A percentile compares a stretch with the other conserved stretches of the same genome.
Evolutionary conservation across 2,888 invertebrate species (phyloP).

Genomic region (Apamea monoglypha): DNA sequence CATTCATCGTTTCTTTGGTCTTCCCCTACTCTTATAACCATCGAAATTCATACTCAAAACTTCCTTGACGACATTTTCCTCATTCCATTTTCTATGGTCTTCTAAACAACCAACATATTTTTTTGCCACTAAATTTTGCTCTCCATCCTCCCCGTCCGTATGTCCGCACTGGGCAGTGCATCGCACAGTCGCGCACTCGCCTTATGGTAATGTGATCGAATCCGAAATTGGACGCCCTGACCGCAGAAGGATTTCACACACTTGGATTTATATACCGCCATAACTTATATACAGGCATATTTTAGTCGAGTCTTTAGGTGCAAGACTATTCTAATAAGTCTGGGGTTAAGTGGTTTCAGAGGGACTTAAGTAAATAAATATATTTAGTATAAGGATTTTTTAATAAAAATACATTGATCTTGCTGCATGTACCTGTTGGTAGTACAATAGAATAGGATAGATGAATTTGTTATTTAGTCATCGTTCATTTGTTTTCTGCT

Average conservation of each 20-base stretch:
- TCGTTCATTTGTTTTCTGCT: background rate
- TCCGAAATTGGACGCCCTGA: slow-evolving; percentile 86
- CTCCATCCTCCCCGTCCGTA: slow-evolving; percentile 14
- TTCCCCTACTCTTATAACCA: too few species aligned
- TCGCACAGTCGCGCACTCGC: slow-evolving; percentile 78
- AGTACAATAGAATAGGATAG: background rate
- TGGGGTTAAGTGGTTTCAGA: slow-evolving; percentile 7
- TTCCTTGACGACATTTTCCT: background rate
- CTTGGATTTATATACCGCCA: slow-evolving; percentile 73
- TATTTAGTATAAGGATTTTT: background rate
- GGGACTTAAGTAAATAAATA: background rate
- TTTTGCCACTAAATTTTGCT: background rate
- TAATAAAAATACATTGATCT: background rate
- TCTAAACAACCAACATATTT: background rate
- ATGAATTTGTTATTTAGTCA: background rate
- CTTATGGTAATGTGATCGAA: slow-evolving; percentile 88
- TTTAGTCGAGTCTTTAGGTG: slow-evolving; percentile 39
- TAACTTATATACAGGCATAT: slow-evolving; percentile 53
- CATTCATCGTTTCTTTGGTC: too few species aligned
- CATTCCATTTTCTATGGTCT: background rate
- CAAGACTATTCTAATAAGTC: slow-evolving; percentile 53
- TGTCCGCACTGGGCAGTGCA: slow-evolving; percentile 70
- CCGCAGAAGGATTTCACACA: slow-evolving; percentile 75
- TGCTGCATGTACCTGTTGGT: background rate
- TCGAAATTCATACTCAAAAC: background rate